Percentiles rank a stretch among this genome's conserved stretches.
phyloP scores from a whole-genome alignment of 2,113 vertebrate genomes.

The Rhabdornis inornatus region DNA sequence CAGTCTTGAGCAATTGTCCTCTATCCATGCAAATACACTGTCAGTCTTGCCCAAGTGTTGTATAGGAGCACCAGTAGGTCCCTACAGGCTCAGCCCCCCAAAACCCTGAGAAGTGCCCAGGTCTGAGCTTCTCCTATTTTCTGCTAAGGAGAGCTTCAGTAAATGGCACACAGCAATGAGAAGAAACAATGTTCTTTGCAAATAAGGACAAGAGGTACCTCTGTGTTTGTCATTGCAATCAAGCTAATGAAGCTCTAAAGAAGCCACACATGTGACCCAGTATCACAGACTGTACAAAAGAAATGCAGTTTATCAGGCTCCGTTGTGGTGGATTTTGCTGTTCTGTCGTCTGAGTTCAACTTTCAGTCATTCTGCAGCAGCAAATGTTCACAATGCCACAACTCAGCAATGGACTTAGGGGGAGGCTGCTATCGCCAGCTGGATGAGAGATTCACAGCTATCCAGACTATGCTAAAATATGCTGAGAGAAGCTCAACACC shows the following conservation, averaged over 20 bases:
- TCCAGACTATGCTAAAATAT: conserved; percentile 30
- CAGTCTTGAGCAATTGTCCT: background rate
- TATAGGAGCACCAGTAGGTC: background rate
- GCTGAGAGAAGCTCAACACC: background rate
- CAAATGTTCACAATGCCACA: background rate
- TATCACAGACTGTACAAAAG: background rate
- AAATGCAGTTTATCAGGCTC: background rate
- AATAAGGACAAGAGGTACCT: background rate
- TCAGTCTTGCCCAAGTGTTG: background rate
- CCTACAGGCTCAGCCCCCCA: background rate
- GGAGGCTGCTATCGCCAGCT: background rate
- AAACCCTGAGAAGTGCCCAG: background rate
- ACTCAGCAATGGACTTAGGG: background rate
- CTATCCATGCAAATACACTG: rapidly evolving
- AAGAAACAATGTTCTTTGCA: background rate
- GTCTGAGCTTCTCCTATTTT: background rate
- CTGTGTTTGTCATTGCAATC: background rate
- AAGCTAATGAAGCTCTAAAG: background rate
- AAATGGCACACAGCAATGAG: background rate
- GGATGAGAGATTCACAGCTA: conserved; percentile 9
- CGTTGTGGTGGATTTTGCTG: background rate
- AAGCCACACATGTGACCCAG: background rate
- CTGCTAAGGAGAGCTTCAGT: background rate
- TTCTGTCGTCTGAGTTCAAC: background rate
- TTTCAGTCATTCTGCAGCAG: background rate